A percentile compares a stretch with the other conserved stretches of the same genome.
Conservation (phyloP, 2,797 vertebrate species). For the Hybognathus amarus region DNA sequence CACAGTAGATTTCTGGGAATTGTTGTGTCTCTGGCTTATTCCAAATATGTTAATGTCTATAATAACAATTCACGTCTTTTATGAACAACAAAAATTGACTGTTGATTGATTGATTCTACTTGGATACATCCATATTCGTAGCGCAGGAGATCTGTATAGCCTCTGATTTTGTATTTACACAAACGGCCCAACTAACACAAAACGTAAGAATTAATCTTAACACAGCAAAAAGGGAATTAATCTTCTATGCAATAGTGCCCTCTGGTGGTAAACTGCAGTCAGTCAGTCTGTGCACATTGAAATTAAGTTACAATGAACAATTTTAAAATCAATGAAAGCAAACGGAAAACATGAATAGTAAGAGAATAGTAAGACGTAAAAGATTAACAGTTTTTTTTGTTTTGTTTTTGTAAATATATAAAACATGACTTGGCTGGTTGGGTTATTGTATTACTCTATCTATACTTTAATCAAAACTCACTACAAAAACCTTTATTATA, state of each 20-base stretch:
- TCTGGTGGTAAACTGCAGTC: conserved; percentile 30
- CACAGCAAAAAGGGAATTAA: not conserved
- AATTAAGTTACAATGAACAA: not conserved
- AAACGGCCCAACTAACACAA: too few species aligned
- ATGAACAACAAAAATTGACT: not conserved
- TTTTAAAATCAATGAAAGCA: not conserved
- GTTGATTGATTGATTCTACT: not conserved
- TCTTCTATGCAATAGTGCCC: not conserved
- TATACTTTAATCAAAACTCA: too few species aligned
- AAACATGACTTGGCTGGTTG: not conserved
- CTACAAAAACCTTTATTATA: not conserved
- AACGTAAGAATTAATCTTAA: too few species aligned
- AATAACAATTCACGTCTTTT: not conserved
- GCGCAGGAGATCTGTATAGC: not conserved
- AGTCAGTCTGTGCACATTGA: not conserved
- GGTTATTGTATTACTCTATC: not conserved
- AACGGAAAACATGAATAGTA: not conserved
- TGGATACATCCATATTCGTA: not conserved
- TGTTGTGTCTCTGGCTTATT: not conserved
- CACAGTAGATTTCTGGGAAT: not conserved
- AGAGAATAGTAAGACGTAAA: not conserved
- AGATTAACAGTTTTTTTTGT: too few species aligned
- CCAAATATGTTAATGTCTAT: not conserved
- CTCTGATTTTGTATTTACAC: not conserved
- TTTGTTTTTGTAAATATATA: not conserved